phyloP scores from a whole-genome alignment of 2,888 invertebrate species.

The Sthenelais limicola region DNA sequence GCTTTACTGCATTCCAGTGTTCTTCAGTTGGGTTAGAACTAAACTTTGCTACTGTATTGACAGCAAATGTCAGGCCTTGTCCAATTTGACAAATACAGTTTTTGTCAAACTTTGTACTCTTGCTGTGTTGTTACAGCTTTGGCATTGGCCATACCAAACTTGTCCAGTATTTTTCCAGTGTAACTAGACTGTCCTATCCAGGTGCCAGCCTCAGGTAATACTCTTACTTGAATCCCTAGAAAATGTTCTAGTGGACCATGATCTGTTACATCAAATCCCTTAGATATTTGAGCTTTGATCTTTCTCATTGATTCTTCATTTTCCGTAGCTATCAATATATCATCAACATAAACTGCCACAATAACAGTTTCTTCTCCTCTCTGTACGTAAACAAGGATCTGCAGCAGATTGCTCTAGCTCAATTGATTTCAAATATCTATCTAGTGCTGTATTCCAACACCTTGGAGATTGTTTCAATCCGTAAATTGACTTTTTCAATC shows the following conservation, averaged over 20 bases:
- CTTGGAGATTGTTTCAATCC: slow-evolving; percentile 43
- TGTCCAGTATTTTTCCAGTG: slow-evolving; percentile 13
- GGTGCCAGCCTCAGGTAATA: neutral
- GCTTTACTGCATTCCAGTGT: slow-evolving; percentile 52
- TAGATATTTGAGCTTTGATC: slow-evolving; percentile 12
- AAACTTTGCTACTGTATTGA: slow-evolving; percentile 45
- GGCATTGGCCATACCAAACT: slow-evolving; percentile 22
- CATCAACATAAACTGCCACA: slow-evolving; percentile 48
- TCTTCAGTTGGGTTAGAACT: slow-evolving; percentile 47
- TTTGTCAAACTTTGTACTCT: neutral
- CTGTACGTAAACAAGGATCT: slow-evolving; percentile 44
- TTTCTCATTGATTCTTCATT: slow-evolving; percentile 30
- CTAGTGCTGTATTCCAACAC: slow-evolving; percentile 31
- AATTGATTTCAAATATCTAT: neutral
- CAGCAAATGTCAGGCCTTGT: slow-evolving; percentile 52
- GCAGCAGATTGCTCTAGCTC: slow-evolving; percentile 43
- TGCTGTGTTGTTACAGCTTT: slow-evolving; percentile 19
- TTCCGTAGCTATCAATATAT: slow-evolving; percentile 40
- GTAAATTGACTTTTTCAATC: slow-evolving; percentile 51
- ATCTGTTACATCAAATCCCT: slow-evolving; percentile 45
- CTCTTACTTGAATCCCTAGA: slow-evolving; percentile 36
- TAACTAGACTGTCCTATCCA: slow-evolving; percentile 36
- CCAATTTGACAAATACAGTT: slow-evolving; percentile 45
- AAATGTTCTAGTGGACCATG: slow-evolving; percentile 41
- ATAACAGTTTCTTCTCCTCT: slow-evolving; percentile 22